Evolutionary conservation across 2,888 invertebrate species (phyloP), one percentile per base, ranked within the genome.

Genomic region (Cybosia mesomella): DNA sequence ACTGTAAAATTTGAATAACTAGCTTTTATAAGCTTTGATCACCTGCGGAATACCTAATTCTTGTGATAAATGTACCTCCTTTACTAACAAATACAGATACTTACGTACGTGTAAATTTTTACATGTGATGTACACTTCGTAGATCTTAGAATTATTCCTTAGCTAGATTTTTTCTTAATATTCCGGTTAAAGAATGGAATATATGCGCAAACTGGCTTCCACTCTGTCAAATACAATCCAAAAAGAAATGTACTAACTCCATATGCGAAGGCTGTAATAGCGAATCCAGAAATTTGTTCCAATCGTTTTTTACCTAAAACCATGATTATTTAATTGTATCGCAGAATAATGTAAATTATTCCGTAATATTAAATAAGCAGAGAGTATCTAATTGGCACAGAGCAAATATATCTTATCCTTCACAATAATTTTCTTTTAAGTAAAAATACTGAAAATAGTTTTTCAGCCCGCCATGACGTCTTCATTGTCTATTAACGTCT

Each of bases 191-290:
- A 98, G 88, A 96, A 97, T 9, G 98, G 98, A 65, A 98, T 87
- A 85, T 96, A 96, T 75, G 95, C 95, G 36, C 96, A 92, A 18
- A 98, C 87, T 13, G 95, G 83, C 87, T 96, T 97, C 98, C 98
- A 98, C 82, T 98, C 98, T 0, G 97, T 97, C 64, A 96, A 89
- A 86, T 97, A 98, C 22, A 70, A 13, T n/a, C 70, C 66, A 21
- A 67, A 15, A 18, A 63, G 55, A 10, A 15, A 0, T 39, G 64
- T 21, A 8, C 96, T 94, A 43, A 95, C 87, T 28, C 97, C 97
- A 85, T 96, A 98, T 0, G 91, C 85, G 7, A 92, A 76, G 8
- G 95, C 92, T 11, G 97, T 95, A 1, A 96, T 95, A 54, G 95
- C 74, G 95, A 89, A 91, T 55, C 81, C 79, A 21, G 82, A 78